Conservation (phyloP, 2,797 vertebrate species). For the Falco novaeseelandiae region DNA sequence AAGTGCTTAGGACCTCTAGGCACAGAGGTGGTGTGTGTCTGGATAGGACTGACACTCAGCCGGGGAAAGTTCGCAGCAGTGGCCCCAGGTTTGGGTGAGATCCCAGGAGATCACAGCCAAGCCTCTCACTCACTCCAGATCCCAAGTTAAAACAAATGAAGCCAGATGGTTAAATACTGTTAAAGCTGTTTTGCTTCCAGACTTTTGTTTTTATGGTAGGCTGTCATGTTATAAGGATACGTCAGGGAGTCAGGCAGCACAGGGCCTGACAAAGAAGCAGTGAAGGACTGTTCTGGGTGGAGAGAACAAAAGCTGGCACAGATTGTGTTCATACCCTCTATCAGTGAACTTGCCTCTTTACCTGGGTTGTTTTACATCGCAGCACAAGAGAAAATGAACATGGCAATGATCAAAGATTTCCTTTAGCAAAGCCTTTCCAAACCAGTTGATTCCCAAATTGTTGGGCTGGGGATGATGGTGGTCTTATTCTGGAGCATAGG, state of each 20-base stretch:
- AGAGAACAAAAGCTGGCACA: neutral
- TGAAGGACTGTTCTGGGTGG: neutral
- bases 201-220: neutral
- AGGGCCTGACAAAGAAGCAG: neutral
- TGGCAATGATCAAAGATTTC: neutral
- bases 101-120: neutral
- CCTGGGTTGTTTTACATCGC: neutral
- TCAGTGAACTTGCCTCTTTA: accelerated
- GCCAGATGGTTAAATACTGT: neutral
- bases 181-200: conserved; percentile 5
- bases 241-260: neutral
- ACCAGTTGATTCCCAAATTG: neutral
- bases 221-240: neutral
- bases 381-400: neutral
- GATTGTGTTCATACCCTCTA: neutral
- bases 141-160: neutral
- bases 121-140: neutral
- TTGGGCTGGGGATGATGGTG: neutral
- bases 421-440: neutral
- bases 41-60: neutral
- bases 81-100: neutral
- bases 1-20: neutral
- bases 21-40: accelerated
- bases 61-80: neutral
- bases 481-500: neutral